Conservation (phyloP, 2,113 vertebrate species). For the Rutilus rutilus region DNA sequence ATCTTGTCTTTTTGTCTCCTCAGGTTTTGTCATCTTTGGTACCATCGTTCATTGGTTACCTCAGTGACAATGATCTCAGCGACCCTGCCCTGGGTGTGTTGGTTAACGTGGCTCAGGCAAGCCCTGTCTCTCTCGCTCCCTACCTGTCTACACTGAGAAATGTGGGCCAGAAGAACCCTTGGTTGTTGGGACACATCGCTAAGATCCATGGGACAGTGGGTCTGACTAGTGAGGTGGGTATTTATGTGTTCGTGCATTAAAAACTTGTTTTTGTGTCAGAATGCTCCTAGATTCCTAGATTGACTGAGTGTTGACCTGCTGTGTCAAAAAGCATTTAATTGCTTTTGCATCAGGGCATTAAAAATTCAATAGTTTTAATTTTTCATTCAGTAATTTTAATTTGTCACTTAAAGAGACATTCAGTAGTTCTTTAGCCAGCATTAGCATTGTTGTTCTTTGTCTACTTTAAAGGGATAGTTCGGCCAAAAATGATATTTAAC, state of each 20-base stretch:
- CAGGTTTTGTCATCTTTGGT: constrained; percentile 86
- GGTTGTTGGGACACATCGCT: constrained; percentile 83
- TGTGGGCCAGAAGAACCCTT: constrained; percentile 77
- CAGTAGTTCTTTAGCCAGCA: neutral
- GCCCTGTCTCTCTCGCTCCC: constrained; percentile 78
- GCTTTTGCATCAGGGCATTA: neutral
- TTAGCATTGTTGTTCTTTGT: no score
- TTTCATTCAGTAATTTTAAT: no score
- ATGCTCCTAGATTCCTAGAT: no score
- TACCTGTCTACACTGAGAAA: constrained; percentile 82
- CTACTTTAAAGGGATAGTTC: no score
- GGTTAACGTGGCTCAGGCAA: constrained; percentile 81
- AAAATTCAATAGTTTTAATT: no score
- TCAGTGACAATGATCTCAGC: constrained; percentile 78
- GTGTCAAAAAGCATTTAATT: neutral
- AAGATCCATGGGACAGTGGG: constrained; percentile 91
- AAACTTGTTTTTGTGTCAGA: no score
- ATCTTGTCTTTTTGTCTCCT: constrained; percentile 26
- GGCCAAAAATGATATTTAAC: no score
- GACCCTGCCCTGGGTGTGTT: constrained; percentile 83
- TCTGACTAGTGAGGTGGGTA: constrained; percentile 81
- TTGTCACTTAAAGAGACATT: neutral
- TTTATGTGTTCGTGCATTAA: no score
- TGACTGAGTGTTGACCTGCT: neutral
- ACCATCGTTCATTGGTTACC: constrained; percentile 76